Evolutionary conservation across 2,888 invertebrate genomes (phyloP), one percentile per base, ranked within the genome.

Genomic region (Aspidiotus rigidus): DNA sequence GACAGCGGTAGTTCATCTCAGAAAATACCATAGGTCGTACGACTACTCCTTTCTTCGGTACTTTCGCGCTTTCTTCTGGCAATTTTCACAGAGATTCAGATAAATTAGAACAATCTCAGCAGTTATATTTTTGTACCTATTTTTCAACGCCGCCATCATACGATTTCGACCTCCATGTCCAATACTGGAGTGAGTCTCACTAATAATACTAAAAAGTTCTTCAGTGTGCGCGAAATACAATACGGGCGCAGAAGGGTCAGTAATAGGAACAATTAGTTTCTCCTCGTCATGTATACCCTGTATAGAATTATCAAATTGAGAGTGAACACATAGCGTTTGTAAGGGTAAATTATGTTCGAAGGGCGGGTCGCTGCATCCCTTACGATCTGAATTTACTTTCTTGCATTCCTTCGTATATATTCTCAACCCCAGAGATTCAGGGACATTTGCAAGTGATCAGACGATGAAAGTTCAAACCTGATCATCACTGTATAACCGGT

Each of bases 1-100:
- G 75, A 60, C 76, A 55, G 55, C 13, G 55, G 13, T 55, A 55
- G 16, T 55, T 55, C 55, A 55, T 55, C 16, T 55, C 55, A 55
- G 55, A 55, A 11, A 55, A 55, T 11, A 55, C 55, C 55, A 55
- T 55, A 8, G 55, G 55, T 55, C 55, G 7, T 16, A 55, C 55
- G 16, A 55, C 55, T 15, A 55, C 55, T 8, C 55, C 55, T 11
- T 55, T 55, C 55, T 55, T 55, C 13, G 55, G 55, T 55, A 16
- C 7, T 55, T 55, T 55, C n/a, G n/a, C 16, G 55, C 16, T 13
- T 55, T 55, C 16, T 55, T 55, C 55, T 55, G 55, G 55, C 13
- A 55, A 55, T 15, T 55, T 55, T 55, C 55, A 11, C 13, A 55
- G 7, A 55, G 13, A 13, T 11, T 11, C 7, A 55, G n/a, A 11